Evolutionary conservation across 2,888 invertebrate genomes (phyloP).

Genomic region (Andrena praecox): DNA sequence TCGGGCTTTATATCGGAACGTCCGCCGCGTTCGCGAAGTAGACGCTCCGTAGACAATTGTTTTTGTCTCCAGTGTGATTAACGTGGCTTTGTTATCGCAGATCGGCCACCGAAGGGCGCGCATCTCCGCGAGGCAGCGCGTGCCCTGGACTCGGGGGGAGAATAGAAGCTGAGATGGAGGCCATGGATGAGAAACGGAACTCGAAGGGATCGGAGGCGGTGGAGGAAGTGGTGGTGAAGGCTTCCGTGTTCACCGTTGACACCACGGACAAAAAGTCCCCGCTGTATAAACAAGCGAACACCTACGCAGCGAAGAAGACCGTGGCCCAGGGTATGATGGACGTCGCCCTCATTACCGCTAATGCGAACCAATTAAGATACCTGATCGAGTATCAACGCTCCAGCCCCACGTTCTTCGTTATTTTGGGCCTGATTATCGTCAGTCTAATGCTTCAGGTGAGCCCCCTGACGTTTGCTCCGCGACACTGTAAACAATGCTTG

Average conservation of each 20-base stretch:
- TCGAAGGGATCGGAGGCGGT: conserved; percentile 14
- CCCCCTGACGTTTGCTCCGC: neutral
- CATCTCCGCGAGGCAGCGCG: neutral
- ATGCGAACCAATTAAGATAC: conserved; percentile 90
- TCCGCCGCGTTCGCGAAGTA: too few relatives aligned
- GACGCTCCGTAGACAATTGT: too few relatives aligned
- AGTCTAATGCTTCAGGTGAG: conserved; percentile 88
- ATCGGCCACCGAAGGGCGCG: too few relatives aligned
- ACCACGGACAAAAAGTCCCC: conserved; percentile 71
- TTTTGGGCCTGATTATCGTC: conserved; percentile 86
- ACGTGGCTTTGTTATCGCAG: too few relatives aligned
- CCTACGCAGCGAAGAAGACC: conserved; percentile 87
- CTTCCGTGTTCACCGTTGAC: conserved; percentile 62
- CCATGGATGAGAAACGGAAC: conserved; percentile 5
- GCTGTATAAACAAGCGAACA: conserved; percentile 75
- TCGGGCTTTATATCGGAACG: too few relatives aligned
- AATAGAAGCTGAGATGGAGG: neutral
- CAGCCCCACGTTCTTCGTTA: conserved; percentile 87
- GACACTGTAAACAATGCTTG: neutral
- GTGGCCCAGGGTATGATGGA: conserved; percentile 90
- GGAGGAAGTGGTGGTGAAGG: conserved; percentile 59
- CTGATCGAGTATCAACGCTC: conserved; percentile 87
- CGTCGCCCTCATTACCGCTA: conserved; percentile 89
- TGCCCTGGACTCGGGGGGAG: neutral
- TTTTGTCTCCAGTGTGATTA: too few relatives aligned